phyloP scores from a whole-genome alignment of 2,888 invertebrate species.

The Pseudanteris insignis region DNA sequence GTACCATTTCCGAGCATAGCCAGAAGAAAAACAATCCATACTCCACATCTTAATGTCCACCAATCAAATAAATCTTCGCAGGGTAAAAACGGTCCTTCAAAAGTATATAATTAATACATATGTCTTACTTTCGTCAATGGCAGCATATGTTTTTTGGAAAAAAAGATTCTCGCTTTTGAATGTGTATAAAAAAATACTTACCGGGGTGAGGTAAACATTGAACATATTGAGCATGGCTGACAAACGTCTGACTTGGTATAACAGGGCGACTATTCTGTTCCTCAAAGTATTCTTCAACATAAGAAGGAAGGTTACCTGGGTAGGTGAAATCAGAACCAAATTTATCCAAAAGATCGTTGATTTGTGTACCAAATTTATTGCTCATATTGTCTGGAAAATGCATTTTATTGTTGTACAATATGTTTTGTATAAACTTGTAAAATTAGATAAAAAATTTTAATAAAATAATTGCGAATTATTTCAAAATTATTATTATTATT shows the following conservation, averaged over 20 bases:
- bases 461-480: too few relatives aligned
- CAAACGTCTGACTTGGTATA: constrained; percentile 46
- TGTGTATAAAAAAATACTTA: constrained; percentile 52
- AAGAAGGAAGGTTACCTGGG: constrained; percentile 76
- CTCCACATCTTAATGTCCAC: constrained; percentile 96
- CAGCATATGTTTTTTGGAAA: too few relatives aligned
- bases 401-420: constrained; percentile 48
- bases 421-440: too few relatives aligned
- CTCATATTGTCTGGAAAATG: constrained; percentile 74
- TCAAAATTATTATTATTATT: too few relatives aligned
- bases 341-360: constrained; percentile 76
- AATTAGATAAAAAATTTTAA: too few relatives aligned
- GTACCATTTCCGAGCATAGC: constrained; percentile 96
- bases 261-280: constrained; percentile 69
- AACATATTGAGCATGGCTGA: constrained; percentile 64
- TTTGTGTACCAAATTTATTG: constrained; percentile 76
- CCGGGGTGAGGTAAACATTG: constrained; percentile 88
- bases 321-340: constrained; percentile 77
- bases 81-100: constrained; percentile 94
- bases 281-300: constrained; percentile 79
- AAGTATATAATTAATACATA: too few relatives aligned
- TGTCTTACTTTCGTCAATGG: too few relatives aligned
- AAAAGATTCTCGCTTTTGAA: too few relatives aligned
- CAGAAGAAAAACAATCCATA: constrained; percentile 95
- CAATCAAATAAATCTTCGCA: constrained; percentile 96